Evolutionary conservation across 2,113 vertebrate genomes (phyloP), one percentile per base, ranked within the genome.

Genomic region (Elanus axillaris): DNA sequence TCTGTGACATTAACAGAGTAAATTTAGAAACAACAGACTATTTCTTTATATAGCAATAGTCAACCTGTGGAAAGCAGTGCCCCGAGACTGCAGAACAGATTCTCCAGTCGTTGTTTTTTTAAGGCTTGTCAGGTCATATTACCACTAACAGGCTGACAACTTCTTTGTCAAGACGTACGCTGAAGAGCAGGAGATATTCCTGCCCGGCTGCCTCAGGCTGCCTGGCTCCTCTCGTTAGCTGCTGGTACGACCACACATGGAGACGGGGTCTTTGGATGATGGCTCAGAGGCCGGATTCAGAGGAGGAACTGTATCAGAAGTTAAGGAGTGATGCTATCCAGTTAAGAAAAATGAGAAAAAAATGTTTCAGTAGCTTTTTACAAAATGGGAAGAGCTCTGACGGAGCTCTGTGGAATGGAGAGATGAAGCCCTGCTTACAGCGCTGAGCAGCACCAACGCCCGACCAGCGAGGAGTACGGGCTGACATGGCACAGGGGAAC

Each of bases 151-250:
- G 26, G 42, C 87, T 83, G 84, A 83, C 2, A 9, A 1, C 15
- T 19, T 1, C 43, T 18, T 0, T 23, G 27, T 3, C 64, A 15
- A 4, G 66, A 14, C 0, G 0, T 1, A 3, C 19, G 1, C 19
- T 9, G 14, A 36, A 8, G 36, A 68, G 93, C 73, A 77, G 73
- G 50, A 31, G 69, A 6, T 4, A 3, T 1, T 36, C 45, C 75
- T 20, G 75, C 50, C 67, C 5, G 7, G 23, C 48, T 26, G 25
- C 34, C 6, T 8, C 6, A 2, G 14, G 16, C 56, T 25, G 36
- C 45, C 45, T 0, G 7, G 29, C 45, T 63, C 11, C 63, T 47
- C 2, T 2, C 2, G 0, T 3, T 1, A 7, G 64, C 36, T 7
- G n/a, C 73, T 7, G 36, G 12, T 3, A 11, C 4, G 2, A 9